phyloP scores from a whole-genome alignment of 1,140 invertebrate genomes.

The Patella vulgata region DNA sequence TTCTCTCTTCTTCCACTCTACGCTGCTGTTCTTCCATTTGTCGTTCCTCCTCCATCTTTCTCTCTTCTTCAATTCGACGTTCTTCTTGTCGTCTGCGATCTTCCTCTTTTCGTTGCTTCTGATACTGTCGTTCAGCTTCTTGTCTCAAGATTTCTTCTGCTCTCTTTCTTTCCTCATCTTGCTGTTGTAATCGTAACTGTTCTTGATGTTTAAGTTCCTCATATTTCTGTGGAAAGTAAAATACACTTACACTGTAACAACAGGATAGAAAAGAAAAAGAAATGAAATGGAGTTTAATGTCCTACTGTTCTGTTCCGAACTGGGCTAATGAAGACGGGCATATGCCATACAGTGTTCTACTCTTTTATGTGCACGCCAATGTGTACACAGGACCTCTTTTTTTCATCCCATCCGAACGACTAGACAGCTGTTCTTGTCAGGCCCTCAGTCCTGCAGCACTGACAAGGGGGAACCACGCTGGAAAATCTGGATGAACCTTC shows the following conservation, averaged over 20 bases:
- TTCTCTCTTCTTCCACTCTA: slow-evolving; percentile 28
- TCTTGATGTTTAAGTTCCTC: slow-evolving; percentile 6
- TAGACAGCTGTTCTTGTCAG: too few species aligned
- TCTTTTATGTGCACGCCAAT: too few species aligned
- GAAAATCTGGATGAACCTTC: too few species aligned
- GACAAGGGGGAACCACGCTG: too few species aligned
- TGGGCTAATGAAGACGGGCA: too few species aligned
- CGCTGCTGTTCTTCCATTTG: slow-evolving; percentile 19
- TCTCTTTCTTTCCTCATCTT: slow-evolving; percentile 16
- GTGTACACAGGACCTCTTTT: too few species aligned
- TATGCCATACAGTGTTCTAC: too few species aligned
- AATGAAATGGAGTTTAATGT: too few species aligned
- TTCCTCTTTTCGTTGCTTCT: slow-evolving; percentile 35
- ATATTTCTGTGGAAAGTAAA: background rate
- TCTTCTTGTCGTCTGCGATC: slow-evolving; percentile 31
- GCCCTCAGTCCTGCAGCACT: too few species aligned
- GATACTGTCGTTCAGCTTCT: slow-evolving; percentile 5
- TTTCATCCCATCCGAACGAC: too few species aligned
- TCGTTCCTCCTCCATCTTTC: slow-evolving; percentile 22
- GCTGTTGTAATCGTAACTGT: slow-evolving; percentile 6
- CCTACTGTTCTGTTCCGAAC: too few species aligned
- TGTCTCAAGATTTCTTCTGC: background rate
- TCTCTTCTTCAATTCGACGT: slow-evolving; percentile 32
- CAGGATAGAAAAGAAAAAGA: background rate
- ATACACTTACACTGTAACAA: background rate